Base-by-base conservation (phyloP, 1,140 invertebrate genomes). In the Eueides isabella region DNA sequence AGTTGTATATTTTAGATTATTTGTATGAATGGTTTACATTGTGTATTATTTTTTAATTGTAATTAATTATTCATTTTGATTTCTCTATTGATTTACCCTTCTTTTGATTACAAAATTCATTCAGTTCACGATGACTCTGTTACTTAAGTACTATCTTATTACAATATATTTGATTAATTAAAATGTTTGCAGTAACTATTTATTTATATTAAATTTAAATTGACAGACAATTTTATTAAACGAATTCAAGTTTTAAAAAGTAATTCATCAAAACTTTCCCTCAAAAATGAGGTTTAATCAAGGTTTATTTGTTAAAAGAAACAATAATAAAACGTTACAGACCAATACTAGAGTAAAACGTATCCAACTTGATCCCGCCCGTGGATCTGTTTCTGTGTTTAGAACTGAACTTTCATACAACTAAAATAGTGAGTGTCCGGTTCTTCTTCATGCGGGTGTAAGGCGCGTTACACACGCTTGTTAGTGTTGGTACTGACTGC, bases 341-440 rank as follows among this genome's bases (percentile, higher is more conserved):
- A 55, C 48, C 26, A 55, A 55, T 55, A 12, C 48, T 23, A 55
- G 26, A 55, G 19, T 55, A 55, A 55, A 55, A 55, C 48, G 19
- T 55, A 55, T 55, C 48, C 9, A 55, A 55, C 19, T 68, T 29
- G 30, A 61, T 61, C 26, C 19, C 61, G 44, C 30, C 29, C 28
- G 55, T 28, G 67, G 44, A 69, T 69, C 30, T 33, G 67, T 61
- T 69, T 61, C 48, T 30, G 67, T 61, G 33, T 61, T 69, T 67
- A 11, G 31, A 55, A 55, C 48, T 55, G 31, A 55, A 55, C 48
- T 55, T 55, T 55, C 9, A 55, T 14, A 26, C 7, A 63, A 63
- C 61, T 63, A 63, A 63, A 31, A 63, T 31, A 63, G 26, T 63
- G 61, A 28, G 12, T 29, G 28, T 63, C 61, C 14, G 61, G 30